phyloP scores from a whole-genome alignment of 1,140 invertebrate genomes.

The Homarus americanus region DNA sequence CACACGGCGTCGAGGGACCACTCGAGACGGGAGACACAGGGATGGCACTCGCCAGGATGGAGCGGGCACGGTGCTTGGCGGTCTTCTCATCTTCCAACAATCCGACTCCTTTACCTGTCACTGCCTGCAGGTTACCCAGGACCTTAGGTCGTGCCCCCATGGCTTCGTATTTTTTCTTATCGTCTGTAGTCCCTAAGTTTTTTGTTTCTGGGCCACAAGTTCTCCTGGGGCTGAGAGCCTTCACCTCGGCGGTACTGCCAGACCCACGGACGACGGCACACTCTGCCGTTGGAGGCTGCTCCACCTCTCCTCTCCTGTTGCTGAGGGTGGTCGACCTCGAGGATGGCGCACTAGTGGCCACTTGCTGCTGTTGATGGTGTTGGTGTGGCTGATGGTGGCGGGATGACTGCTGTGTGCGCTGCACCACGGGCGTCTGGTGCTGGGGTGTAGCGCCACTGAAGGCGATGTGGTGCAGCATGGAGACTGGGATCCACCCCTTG shows the following conservation, averaged over 20 bases:
- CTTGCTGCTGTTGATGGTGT: neutral
- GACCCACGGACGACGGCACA: neutral
- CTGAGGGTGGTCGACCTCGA: slow-evolving; percentile 6
- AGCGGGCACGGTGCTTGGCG: slow-evolving; percentile 55
- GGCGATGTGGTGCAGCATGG: slow-evolving; percentile 70
- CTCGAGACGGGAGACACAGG: slow-evolving; percentile 55
- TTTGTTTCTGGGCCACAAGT: slow-evolving; percentile 14
- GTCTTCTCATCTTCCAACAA: slow-evolving; percentile 53
- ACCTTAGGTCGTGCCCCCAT: slow-evolving; percentile 59
- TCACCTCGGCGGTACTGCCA: neutral
- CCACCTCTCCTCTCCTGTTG: neutral
- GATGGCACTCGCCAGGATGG: slow-evolving; percentile 61
- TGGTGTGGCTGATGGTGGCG: slow-evolving; percentile 7
- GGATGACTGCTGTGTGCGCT: slow-evolving; percentile 10
- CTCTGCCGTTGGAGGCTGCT: neutral
- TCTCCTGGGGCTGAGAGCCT: slow-evolving; percentile 1
- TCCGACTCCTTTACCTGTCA: slow-evolving; percentile 16
- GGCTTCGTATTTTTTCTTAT: slow-evolving; percentile 58
- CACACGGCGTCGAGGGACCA: slow-evolving; percentile 40
- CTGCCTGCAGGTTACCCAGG: slow-evolving; percentile 26
- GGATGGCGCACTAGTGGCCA: neutral
- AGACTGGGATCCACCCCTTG: slow-evolving; percentile 73
- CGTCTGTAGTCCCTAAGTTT: slow-evolving; percentile 7
- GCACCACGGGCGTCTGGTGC: slow-evolving; percentile 55
- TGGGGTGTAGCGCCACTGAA: slow-evolving; percentile 61